phyloP scores from a whole-genome alignment of 2,888 invertebrate species.

The Fragum fragum region DNA sequence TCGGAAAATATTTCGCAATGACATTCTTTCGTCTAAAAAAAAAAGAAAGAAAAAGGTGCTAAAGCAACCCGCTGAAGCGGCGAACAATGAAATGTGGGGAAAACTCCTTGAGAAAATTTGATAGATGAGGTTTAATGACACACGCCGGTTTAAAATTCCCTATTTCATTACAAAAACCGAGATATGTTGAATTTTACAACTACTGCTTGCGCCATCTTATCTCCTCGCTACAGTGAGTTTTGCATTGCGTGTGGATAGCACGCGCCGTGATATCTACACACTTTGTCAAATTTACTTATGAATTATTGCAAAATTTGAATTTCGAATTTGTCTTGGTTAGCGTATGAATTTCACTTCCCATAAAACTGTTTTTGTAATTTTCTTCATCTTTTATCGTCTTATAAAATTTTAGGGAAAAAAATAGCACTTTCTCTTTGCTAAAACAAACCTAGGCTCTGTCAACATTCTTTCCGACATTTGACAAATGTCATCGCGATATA shows the following conservation, averaged over 20 bases:
- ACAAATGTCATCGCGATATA: too few species aligned
- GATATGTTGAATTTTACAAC: conserved; percentile 21
- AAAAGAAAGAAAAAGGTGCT: not conserved
- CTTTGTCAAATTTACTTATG: conserved; percentile 5
- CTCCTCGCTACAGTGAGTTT: conserved; percentile 12
- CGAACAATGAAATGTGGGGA: not conserved
- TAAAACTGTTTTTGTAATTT: not conserved
- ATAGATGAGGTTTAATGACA: conserved; percentile 21
- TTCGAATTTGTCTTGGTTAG: not conserved
- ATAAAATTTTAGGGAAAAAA: too few species aligned
- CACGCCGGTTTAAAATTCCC: conserved; percentile 20
- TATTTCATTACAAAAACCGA: conserved; percentile 28
- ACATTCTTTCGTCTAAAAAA: too few species aligned
- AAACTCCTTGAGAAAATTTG: conserved; percentile 10
- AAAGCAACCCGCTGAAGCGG: not conserved
- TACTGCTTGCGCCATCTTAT: conserved; percentile 6
- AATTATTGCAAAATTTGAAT: conserved; percentile 6
- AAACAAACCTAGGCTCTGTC: too few species aligned
- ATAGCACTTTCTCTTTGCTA: too few species aligned
- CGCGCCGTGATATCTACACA: conserved; percentile 27
- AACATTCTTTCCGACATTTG: too few species aligned
- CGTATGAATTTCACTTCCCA: not conserved
- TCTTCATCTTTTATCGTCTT: too few species aligned
- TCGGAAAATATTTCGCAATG: too few species aligned
- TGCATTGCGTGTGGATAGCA: conserved; percentile 29